A percentile compares a stretch with the other conserved stretches of the same genome.
Conservation (phyloP, 2,797 vertebrate genomes). For the Danio albolineatus region DNA sequence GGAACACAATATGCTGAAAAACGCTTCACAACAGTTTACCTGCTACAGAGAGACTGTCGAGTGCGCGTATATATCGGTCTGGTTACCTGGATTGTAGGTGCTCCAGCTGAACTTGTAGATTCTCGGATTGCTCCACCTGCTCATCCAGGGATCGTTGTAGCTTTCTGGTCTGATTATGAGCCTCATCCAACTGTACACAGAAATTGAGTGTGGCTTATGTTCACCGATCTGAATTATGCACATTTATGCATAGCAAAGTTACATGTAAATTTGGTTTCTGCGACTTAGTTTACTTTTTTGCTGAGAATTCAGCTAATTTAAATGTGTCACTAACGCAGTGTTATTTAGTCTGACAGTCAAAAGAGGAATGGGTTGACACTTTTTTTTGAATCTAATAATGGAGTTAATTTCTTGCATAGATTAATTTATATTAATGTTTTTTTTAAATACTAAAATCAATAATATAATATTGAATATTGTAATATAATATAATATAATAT, state of each 20-base stretch:
- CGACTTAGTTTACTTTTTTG: not conserved
- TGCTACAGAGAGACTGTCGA: not conserved
- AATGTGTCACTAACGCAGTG: not conserved
- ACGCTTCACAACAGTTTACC: not conserved
- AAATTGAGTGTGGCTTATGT: not conserved
- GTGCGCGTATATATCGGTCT: not conserved
- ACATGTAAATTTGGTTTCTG: not conserved
- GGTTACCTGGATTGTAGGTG: slow-evolving; percentile 92
- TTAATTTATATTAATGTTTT: not conserved
- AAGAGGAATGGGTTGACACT: not conserved
- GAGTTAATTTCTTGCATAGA: too few species aligned
- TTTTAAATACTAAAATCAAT: not conserved
- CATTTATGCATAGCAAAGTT: not conserved
- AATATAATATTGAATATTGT: too few species aligned
- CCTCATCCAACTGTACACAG: slow-evolving; percentile 87
- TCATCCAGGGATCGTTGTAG: slow-evolving; percentile 95
- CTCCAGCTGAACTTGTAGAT: slow-evolving; percentile 94
- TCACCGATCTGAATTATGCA: not conserved
- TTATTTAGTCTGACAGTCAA: not conserved
- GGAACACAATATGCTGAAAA: slow-evolving; percentile 29
- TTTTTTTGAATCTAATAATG: not conserved
- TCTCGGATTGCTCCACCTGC: slow-evolving; percentile 94
- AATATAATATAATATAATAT: too few species aligned
- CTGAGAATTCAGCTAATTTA: not conserved
- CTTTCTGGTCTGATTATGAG: slow-evolving; percentile 93